phyloP scores from a whole-genome alignment of 2,888 invertebrate genomes.

The Baccha elongata region DNA sequence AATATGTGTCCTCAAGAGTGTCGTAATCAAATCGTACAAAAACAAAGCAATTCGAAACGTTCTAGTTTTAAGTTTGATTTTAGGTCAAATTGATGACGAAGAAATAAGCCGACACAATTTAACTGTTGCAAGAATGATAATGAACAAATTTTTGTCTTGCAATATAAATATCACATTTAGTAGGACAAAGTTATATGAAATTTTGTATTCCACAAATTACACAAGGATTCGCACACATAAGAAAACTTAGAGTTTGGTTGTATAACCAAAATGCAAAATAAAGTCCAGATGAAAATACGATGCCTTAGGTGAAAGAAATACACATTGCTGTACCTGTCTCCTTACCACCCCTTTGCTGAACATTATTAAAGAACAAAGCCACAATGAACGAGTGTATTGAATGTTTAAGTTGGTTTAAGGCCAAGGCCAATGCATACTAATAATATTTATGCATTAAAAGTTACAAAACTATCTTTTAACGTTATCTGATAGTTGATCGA shows the following conservation, averaged over 20 bases:
- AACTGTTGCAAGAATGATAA: conserved; percentile 14
- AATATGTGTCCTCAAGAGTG: neutral
- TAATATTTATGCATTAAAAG: conserved; percentile 30
- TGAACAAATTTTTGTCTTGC: neutral
- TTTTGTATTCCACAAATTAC: neutral
- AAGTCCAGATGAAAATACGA: conserved; percentile 3
- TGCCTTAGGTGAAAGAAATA: conserved; percentile 15
- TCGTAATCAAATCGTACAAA: neutral
- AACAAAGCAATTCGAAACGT: neutral
- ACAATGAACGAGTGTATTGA: neutral
- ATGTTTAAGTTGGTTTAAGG: conserved; percentile 26
- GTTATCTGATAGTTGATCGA: conserved; percentile 34
- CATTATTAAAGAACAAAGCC: conserved; percentile 21
- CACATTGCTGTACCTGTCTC: conserved; percentile 4
- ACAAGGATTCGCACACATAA: neutral
- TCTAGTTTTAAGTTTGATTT: neutral
- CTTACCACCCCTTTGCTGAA: conserved; percentile 28
- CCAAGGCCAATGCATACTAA: conserved; percentile 35
- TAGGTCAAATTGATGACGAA: neutral
- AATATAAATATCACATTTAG: neutral
- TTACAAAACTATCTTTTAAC: conserved; percentile 33
- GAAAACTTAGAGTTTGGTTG: conserved; percentile 13
- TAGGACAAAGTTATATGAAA: neutral
- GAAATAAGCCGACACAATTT: conserved; percentile 8
- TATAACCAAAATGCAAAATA: conserved; percentile 22